Evolutionary conservation across 2,888 invertebrate genomes (phyloP), one percentile per base, ranked within the genome.

Genomic region (Cotesia congregata): DNA sequence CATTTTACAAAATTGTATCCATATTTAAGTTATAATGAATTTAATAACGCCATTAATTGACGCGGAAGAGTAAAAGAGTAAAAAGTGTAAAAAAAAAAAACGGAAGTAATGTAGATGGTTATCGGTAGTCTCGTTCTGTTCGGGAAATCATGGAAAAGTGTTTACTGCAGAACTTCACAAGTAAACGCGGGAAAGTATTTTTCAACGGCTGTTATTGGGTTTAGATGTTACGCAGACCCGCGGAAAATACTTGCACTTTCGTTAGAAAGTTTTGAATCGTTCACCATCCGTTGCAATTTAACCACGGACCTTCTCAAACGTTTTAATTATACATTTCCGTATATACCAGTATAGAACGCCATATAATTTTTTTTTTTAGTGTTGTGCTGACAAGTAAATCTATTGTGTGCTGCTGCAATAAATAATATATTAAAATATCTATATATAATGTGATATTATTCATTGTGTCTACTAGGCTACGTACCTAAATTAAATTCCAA

Each of bases 161-260:
- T 50, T 50, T 50, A 50, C 50, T 12, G 30, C 30, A 30, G 30
- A 30, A 30, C 30, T 30, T 30, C 30, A 50, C 50, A 12, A 50
- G 50, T 50, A 30, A 30, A 68, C 15, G 68, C 68, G 78, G 76
- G 76, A 75, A 76, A 77, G 75, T 73, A 20, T 73, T 70, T 74
- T 38, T 64, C 61, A 38, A 64, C 15, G 61, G 61, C 30, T 30
- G 30, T 30, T 30, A 30, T 69, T 67, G 68, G 67, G 69, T 82
- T 80, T 50, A 50, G 50, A 50, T 79, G 83, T 85, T 85, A 85
- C 84, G 84, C 82, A 82, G 80, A 77, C 81, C 77, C 80, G 82
- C 81, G 82, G 86, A 87, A 87, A 85, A 85, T 83, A 88, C 88
- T 88, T 88, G 85, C 88, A 88, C 88, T 88, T 88, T 88, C 88